Base-by-base conservation (phyloP, 2,888 invertebrate genomes). In the Acleris laterana region DNA sequence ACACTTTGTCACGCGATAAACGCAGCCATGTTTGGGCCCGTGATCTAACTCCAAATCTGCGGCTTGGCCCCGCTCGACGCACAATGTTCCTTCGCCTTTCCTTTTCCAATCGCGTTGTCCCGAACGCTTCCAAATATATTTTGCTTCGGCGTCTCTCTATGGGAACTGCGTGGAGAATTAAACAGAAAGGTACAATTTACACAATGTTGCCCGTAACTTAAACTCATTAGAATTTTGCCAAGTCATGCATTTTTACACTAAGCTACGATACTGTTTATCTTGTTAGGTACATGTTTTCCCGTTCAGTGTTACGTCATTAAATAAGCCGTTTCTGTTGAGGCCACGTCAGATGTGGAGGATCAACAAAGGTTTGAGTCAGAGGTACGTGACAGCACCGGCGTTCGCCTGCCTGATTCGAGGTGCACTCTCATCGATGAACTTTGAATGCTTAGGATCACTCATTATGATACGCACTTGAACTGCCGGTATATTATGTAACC, bases 1-100 rank as follows among this genome's bases (percentile, higher is more conserved):
- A n/a, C n/a, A n/a, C n/a, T n/a, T n/a, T n/a, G n/a, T n/a, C n/a
- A n/a, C n/a, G n/a, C n/a, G n/a, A n/a, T n/a, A n/a, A n/a, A n/a
- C n/a, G n/a, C n/a, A n/a, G n/a, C n/a, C n/a, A n/a, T n/a, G n/a
- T n/a, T n/a, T n/a, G n/a, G n/a, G n/a, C n/a, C n/a, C n/a, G n/a
- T n/a, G 9, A 6, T 64, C 75, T 83, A 88, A 73, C 87, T 88
- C 82, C 88, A 89, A 70, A 87, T 81, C 44, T 77, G 75, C 2
- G 88, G 85, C 72, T 87, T 87, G 9, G 76, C 74, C 25, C 85
- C 80, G 2, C 83, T 84, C 0, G 88, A 88, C 0, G 83, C 73
- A 59, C 88, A 87, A 13, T 81, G 76, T 52, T 81, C 80, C 59
- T 74, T 86, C 48, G n/a, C 52, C 77, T 82, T 86, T 69, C 73